Evolutionary conservation across 1,140 invertebrate species (phyloP).

Genomic region (Musca domestica): DNA sequence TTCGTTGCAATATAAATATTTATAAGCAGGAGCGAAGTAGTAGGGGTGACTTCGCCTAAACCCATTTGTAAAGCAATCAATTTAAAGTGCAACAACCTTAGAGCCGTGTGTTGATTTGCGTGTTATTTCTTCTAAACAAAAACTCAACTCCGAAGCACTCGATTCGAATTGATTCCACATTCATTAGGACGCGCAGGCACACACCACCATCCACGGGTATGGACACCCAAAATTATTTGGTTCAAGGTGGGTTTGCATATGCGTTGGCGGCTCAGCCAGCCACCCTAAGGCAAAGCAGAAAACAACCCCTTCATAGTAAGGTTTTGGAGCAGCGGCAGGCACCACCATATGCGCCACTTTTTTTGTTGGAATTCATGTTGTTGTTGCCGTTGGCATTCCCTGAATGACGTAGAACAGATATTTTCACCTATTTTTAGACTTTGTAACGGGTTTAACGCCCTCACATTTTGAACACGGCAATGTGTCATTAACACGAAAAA

Average conservation of each 20-base stretch:
- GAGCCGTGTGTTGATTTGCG: conserved; percentile 9
- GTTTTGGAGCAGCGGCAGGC: no score
- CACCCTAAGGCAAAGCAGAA: no score
- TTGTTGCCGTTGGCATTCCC: background rate
- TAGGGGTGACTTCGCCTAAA: background rate
- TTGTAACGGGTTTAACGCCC: conserved; percentile 7
- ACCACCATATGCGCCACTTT: no score
- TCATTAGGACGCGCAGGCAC: no score
- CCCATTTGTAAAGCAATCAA: conserved; percentile 12
- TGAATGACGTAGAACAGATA: background rate
- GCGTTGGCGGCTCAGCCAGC: conserved; percentile 4
- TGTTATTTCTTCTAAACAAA: background rate
- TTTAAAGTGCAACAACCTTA: conserved; percentile 21
- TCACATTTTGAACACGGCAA: background rate
- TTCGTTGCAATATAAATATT: no score
- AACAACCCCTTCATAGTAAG: no score
- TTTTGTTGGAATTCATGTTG: background rate
- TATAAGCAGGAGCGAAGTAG: no score
- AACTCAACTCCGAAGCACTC: no score
- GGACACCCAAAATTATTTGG: no score
- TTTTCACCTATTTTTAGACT: conserved; percentile 18
- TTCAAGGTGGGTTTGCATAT: conserved; percentile 4
- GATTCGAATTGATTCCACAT: no score
- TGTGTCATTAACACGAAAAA: no score
- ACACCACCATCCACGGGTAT: no score